phyloP scores from a whole-genome alignment of 1,140 invertebrate genomes.

The Halictus rubicundus region DNA sequence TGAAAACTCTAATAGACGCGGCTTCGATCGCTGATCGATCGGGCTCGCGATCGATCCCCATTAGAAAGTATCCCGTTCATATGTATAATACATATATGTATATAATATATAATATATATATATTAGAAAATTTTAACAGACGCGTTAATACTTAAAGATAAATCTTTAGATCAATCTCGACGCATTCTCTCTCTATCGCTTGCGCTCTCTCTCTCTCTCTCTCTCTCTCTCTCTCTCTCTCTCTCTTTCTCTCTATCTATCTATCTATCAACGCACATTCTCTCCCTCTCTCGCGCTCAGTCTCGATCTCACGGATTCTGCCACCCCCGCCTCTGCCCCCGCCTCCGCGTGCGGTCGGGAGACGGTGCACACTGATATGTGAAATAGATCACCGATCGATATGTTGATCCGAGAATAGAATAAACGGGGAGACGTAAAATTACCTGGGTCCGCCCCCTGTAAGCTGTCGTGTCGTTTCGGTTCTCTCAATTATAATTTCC shows the following conservation, averaged over 20 bases:
- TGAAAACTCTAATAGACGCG: constrained; percentile 3
- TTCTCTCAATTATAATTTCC: too few relatives aligned
- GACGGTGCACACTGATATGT: constrained; percentile 52
- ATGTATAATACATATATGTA: constrained; percentile 54
- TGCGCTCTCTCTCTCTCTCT: constrained; percentile 14
- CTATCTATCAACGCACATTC: constrained; percentile 5
- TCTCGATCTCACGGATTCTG: constrained; percentile 21
- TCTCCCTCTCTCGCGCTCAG: constrained; percentile 19
- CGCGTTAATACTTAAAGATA: constrained; percentile 48
- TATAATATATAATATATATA: constrained; percentile 54
- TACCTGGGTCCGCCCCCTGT: constrained; percentile 34
- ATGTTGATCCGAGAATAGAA: constrained; percentile 57
- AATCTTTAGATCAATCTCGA: constrained; percentile 52
- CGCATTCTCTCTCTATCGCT: constrained; percentile 30
- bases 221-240: constrained; percentile 25
- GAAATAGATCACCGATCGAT: constrained; percentile 59
- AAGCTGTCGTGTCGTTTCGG: too few relatives aligned
- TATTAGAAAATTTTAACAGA: constrained; percentile 51
- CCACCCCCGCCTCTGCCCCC: background rate
- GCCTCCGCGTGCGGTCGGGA: background rate
- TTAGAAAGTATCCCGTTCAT: constrained; percentile 54
- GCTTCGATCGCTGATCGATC: background rate
- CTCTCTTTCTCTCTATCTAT: constrained; percentile 12
- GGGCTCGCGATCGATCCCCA: background rate
- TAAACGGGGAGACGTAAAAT: constrained; percentile 54